A percentile compares a stretch with the other conserved stretches of the same genome.
phyloP scores from a whole-genome alignment of 2,113 vertebrate genomes.

The Meriones unguiculatus region DNA sequence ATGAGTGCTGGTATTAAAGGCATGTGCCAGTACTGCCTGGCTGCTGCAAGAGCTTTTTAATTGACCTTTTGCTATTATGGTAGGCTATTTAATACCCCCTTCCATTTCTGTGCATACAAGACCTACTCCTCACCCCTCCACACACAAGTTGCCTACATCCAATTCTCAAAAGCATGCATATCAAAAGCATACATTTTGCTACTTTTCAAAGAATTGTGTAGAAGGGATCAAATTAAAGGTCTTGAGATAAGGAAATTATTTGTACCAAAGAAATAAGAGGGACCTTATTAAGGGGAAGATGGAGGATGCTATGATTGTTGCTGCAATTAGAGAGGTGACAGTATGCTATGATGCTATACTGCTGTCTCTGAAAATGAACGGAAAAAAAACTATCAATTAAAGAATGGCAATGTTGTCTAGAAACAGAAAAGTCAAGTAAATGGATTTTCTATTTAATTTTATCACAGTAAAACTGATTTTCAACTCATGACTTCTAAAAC shows the following conservation, averaged over 20 bases:
- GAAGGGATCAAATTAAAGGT: not conserved
- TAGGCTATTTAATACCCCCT: not conserved
- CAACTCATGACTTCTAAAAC: not conserved
- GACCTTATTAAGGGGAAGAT: not conserved
- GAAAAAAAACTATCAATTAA: not conserved
- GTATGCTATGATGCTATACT: not conserved
- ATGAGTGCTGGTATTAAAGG: too few species aligned
- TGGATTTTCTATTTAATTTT: not conserved
- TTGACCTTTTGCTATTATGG: not conserved
- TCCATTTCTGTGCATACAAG: not conserved
- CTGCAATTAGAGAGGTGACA: not conserved
- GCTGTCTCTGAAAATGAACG: not conserved
- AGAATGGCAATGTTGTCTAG: not conserved
- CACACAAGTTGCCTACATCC: not conserved
- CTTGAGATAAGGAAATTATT: not conserved
- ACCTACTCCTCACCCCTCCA: not conserved
- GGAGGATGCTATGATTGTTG: not conserved
- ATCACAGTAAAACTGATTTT: not conserved
- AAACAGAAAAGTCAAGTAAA: not conserved
- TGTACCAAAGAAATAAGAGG: not conserved
- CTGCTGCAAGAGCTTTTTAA: not conserved
- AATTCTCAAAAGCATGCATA: not conserved
- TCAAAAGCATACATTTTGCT: not conserved
- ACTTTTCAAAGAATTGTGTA: conserved; percentile 8
- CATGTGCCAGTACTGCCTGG: too few species aligned